Percentiles rank a stretch among this genome's conserved stretches.
These are phyloP conservation scores for Lithophane semibrunnea DNA, from an alignment of 2,888 invertebrate genomes.

Conservation along the genomic window DNA sequence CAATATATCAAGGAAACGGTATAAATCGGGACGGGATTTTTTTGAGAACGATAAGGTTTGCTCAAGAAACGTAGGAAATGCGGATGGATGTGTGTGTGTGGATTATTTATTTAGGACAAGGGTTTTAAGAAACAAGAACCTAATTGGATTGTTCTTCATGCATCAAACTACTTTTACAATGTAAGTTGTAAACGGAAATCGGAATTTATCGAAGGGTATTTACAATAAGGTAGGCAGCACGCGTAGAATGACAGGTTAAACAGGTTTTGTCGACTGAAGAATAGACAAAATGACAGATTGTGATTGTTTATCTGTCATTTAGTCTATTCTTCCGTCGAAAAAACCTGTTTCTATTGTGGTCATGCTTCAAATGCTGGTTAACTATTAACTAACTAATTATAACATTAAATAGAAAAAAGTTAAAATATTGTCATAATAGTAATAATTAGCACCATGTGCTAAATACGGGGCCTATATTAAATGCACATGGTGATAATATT, in stretches of 20 bases:
- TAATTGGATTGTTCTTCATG: constrained; percentile 21
- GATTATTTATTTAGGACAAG: constrained; percentile 47
- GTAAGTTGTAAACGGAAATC: neutral
- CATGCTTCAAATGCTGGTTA: neutral
- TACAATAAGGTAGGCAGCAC: neutral
- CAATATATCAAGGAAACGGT: constrained; percentile 57
- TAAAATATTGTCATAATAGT: too few species aligned
- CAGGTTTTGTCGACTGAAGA: too few species aligned
- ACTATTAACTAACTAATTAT: neutral
- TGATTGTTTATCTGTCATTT: too few species aligned
- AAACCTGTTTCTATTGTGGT: too few species aligned
- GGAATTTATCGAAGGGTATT: neutral
- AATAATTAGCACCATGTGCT: too few species aligned
- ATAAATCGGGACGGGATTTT: constrained; percentile 19
- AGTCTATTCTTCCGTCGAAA: too few species aligned
- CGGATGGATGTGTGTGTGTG: too few species aligned
- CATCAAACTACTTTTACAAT: constrained; percentile 15
- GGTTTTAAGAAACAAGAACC: constrained; percentile 7
- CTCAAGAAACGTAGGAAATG: constrained; percentile 26
- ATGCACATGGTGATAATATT: too few species aligned
- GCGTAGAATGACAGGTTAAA: too few species aligned
- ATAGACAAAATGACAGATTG: too few species aligned
- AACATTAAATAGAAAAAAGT: too few species aligned
- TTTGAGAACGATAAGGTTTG: constrained; percentile 31
- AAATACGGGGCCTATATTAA: too few species aligned